Evolutionary conservation across 2,888 invertebrate species (phyloP), one percentile per base, ranked within the genome.

Genomic region (Vannuccia rotundouncinata): DNA sequence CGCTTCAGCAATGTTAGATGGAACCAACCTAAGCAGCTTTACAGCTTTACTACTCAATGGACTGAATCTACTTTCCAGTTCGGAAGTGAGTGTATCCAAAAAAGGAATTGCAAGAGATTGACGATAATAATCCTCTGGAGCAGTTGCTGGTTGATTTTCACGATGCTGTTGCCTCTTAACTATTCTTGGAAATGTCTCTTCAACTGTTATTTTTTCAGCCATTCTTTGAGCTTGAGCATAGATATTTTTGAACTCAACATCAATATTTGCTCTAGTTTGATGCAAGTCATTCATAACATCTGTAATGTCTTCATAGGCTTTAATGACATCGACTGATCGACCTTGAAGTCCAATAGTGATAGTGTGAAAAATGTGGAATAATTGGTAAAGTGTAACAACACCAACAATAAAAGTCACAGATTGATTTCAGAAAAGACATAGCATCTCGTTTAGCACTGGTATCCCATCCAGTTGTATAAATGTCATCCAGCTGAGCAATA

Each of bases 271-370:
- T 73, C 81, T 1, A 0, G 73, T 59, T 17, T 17, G 29, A 2
- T 79, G 25, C 28, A 77, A 73, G 29, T 25, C 74, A 1, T 28
- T 1, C 29, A 10, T 5, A 0, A 74, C 74, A 31, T 79, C 73
- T 1, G 77, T 25, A 29, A 80, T 27, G 22, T 28, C 1, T 5
- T 60, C 17, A 27, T 80, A 79, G 5, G 78, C 81, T 13, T 79
- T 45, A 0, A 80, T 22, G 28, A 80, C 45, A 29, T 80, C 73
- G 0, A 73, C 17, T 0, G 31, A 27, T 74, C 31, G 2, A 0
- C 81, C 78, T 31, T 80, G 81, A 2, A 80, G 79, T 0, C 27
- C 29, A 5, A 80, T 30, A 0, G 78, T 80, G 27, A 79, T 30
- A 0, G 73, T 66, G 29, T 60, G 78, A 5, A 80, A 31, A 1